Evolutionary conservation across 64 coral and sea anemone genomes (phyloP), one percentile per base, ranked within the genome.

Genomic region (Montipora sp.): DNA sequence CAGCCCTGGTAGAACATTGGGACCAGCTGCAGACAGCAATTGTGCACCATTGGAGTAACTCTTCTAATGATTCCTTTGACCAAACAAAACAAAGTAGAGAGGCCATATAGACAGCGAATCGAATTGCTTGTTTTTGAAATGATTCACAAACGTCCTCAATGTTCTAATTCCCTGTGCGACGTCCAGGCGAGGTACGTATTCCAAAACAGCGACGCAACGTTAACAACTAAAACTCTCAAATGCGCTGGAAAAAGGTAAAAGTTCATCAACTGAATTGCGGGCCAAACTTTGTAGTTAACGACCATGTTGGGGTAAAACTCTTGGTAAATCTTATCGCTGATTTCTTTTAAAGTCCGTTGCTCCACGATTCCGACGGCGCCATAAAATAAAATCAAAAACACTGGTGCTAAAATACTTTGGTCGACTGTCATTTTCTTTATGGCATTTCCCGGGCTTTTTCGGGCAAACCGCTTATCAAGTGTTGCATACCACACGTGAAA

Each of bases 111-210:
- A 36, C 36, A 36, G 36, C 36, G 36, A 36, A 36, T 36, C 36
- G 2, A 68, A 68, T 68, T 18, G 53, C 14, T 21, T 71, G 18
- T 27, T n/a, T 71, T 18, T 15, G 3, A 71, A 71, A 18, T 0
- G 0, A 20, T 71, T 23, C 2, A 71, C 14, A 7, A 5, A 7
- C 51, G 80, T 4, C 36, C 53, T 44, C 36, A 70, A n/a, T 84
- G 46, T 48, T 48, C 61, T 61, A 84, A 45, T 49, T 84, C 81
- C 81, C 94, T 98, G 63, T 91, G 93, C 0, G 94, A 89, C 21
- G 81, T 93, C 96, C 96, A 98, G 2, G 94, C 86, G 55, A 98
- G 78, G 88, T 96, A 98, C 0, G 94, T 91, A 75, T 98, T 98
- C 96, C 96, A 98, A 68, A 98, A 98, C n/a, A 98, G 19, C 13